Conservation (phyloP, 2,797 vertebrate genomes). For the Gymnocypris eckloni region DNA sequence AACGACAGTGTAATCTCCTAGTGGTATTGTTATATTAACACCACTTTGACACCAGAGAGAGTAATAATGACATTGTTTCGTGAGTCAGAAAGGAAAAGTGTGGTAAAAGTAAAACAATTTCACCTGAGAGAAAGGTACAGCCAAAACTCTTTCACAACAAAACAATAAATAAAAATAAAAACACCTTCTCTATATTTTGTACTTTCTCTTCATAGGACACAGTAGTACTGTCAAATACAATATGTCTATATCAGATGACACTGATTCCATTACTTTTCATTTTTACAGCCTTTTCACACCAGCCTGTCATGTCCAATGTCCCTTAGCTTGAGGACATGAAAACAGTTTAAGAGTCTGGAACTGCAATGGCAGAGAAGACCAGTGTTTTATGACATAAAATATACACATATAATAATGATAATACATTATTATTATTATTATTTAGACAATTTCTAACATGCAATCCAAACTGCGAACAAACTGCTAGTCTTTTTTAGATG, state of each 20-base stretch:
- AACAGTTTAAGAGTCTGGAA: background rate
- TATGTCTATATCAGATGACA: background rate
- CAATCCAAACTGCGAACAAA: background rate
- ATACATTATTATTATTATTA: background rate
- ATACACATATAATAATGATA: background rate
- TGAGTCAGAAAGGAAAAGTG: background rate
- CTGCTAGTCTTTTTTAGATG: background rate
- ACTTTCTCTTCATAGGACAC: background rate
- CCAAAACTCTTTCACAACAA: background rate
- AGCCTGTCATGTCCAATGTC: conserved; percentile 4
- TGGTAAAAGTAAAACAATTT: background rate
- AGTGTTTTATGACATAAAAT: background rate
- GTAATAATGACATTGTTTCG: background rate
- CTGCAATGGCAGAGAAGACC: background rate
- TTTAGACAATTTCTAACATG: background rate
- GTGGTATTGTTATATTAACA: background rate
- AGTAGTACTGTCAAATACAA: background rate
- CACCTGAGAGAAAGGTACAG: background rate
- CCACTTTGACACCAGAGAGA: background rate
- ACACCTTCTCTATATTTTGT: background rate
- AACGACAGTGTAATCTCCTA: background rate
- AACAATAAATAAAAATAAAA: background rate
- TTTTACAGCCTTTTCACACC: background rate
- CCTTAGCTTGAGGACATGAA: background rate
- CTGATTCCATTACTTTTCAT: background rate